Conservation (phyloP, 2,888 invertebrate species). For the Crepidodera aurea region DNA sequence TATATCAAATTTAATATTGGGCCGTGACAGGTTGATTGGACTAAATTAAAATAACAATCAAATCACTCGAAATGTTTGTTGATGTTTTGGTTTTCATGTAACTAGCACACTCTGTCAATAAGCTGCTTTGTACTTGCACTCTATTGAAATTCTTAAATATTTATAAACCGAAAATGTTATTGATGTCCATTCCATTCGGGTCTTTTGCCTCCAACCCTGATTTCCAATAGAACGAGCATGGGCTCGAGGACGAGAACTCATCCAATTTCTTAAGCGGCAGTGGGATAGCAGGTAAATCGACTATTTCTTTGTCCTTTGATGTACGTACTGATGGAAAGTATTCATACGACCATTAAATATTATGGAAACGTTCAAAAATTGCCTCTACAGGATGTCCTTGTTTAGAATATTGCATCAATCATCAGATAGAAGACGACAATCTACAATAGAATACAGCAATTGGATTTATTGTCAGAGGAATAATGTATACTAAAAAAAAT, state of each 20-base stretch:
- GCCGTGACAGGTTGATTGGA: no score
- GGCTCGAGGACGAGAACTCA: conserved; percentile 15
- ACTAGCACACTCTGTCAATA: no score
- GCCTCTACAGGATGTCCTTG: background rate
- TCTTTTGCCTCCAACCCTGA: conserved; percentile 5
- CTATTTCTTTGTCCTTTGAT: conserved; percentile 37
- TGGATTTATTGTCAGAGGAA: no score
- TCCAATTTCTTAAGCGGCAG: conserved; percentile 34
- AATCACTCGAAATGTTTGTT: no score
- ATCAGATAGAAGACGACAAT: no score
- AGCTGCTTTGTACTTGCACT: no score
- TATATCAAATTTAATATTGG: no score
- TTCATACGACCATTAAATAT: conserved; percentile 1
- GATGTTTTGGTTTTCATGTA: background rate
- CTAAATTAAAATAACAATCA: no score
- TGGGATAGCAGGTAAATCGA: conserved; percentile 30
- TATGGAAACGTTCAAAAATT: background rate
- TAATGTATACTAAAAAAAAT: no score
- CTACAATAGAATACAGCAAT: no score
- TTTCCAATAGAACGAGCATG: conserved; percentile 26
- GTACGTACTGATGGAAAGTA: conserved; percentile 19
- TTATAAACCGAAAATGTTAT: background rate
- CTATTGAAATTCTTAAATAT: background rate
- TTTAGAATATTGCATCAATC: no score
- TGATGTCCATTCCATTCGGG: conserved; percentile 7